phyloP scores from a whole-genome alignment of 2,113 vertebrate genomes.

The Empidonax alnorum region DNA sequence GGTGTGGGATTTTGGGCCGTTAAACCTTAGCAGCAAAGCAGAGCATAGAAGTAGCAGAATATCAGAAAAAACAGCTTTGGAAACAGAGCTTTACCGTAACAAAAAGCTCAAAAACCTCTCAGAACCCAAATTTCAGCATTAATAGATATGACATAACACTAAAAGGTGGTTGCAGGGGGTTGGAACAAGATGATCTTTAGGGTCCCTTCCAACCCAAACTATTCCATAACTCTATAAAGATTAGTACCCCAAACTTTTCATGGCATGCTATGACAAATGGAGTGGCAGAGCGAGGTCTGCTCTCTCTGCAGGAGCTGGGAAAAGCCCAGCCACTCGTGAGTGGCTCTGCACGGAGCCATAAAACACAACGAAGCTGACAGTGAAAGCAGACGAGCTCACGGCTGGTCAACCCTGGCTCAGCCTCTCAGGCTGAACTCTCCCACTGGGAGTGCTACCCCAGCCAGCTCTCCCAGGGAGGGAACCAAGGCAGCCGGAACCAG shows the following conservation, averaged over 20 bases:
- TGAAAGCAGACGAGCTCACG: fast-evolving
- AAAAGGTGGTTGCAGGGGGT: not conserved
- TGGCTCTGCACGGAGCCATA: fast-evolving
- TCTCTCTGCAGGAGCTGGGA: not conserved
- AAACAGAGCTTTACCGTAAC: not conserved
- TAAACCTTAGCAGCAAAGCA: not conserved
- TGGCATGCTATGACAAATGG: fast-evolving
- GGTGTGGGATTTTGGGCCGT: not conserved
- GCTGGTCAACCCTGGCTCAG: not conserved
- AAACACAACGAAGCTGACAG: fast-evolving
- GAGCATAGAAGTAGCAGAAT: not conserved
- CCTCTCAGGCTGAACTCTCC: not conserved
- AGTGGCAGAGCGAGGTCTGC: not conserved
- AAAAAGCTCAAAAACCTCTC: not conserved
- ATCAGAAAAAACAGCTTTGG: not conserved
- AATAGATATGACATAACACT: fast-evolving
- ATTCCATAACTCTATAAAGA: not conserved
- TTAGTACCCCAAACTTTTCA: not conserved
- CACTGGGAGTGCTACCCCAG: fast-evolving
- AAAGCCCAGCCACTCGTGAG: fast-evolving
- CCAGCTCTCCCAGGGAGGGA: not conserved
- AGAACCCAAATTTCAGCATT: not conserved
- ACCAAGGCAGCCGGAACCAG: not conserved
- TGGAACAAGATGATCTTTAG: not conserved
- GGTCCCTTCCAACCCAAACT: not conserved